Evolutionary conservation across 2,113 vertebrate genomes (phyloP), one percentile per base, ranked within the genome.

Genomic region (Macquaria australasica): DNA sequence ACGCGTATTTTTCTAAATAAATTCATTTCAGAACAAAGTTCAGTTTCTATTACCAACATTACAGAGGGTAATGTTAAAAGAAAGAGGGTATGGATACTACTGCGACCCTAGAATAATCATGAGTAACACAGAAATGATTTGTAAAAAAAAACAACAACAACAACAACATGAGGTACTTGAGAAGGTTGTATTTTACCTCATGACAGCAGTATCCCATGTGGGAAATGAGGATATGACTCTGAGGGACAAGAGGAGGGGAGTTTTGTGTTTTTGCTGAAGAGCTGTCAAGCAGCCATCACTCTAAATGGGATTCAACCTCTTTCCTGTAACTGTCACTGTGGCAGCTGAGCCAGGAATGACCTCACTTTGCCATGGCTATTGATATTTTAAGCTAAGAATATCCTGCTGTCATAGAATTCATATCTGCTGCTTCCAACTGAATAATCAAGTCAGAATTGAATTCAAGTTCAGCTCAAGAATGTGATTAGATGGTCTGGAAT

Each of bases 291-390:
- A 82, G 69, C 58, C 83, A 82, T 89, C 87, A 84, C 56, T 69
- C 55, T 60, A 81, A 89, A 62, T 84, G 63, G 87, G 84, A 88
- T 88, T 91, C 84, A 90, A 64, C 80, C 60, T 82, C 77, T 83
- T 77, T 39, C 18, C 73, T 82, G 74, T 78, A 77, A 56, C 71
- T 69, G 91, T 79, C 82, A 78, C 76, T 28, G 63, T 63, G 51
- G 67, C 77, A 83, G 79, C 85, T 87, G 82, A 87, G 82, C 63
- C 34, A 58, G 31, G 67, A 69, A 74, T 62, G 81, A 86, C 85
- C 80, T 76, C 73, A 70, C 73, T 88, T 85, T 50, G 67, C 55
- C 71, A 60, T 8, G 20, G 63, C 59, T 58, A 73, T 58, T 60
- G 50, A 60, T 70, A 59, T 66, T 77, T 58, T 11, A 76, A 72